Evolutionary conservation across 2,888 invertebrate genomes (phyloP).

Genomic region (Plagiodera versicolora): DNA sequence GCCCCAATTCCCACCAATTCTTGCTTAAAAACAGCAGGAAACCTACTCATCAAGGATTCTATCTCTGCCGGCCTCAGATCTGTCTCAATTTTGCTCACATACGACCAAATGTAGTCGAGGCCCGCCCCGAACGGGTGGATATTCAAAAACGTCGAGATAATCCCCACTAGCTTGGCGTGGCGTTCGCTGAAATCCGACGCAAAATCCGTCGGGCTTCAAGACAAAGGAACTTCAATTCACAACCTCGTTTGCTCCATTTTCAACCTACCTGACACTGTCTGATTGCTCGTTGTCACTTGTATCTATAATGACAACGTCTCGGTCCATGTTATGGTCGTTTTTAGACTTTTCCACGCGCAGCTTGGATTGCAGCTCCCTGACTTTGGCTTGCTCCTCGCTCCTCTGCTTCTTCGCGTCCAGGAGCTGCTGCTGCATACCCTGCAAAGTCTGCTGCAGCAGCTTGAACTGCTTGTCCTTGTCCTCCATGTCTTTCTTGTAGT

Average conservation of each 20-base stretch:
- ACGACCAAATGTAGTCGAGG: constrained; percentile 87
- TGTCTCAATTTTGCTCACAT: constrained; percentile 80
- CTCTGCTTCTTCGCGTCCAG: constrained; percentile 61
- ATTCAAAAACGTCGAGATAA: constrained; percentile 87
- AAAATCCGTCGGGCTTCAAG: too few relatives aligned
- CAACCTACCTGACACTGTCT: constrained; percentile 44
- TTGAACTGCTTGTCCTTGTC: constrained; percentile 85
- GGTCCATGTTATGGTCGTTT: constrained; percentile 43
- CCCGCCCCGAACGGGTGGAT: constrained; percentile 93
- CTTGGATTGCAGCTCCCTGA: constrained; percentile 57
- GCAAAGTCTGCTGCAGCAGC: constrained; percentile 66
- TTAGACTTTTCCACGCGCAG: constrained; percentile 30
- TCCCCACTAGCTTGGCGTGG: constrained; percentile 78
- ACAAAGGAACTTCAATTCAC: too few relatives aligned
- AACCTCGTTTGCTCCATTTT: too few relatives aligned
- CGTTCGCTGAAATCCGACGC: constrained; percentile 52
- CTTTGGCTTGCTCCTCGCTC: constrained; percentile 59
- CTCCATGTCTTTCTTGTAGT: constrained; percentile 76
- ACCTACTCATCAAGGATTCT: constrained; percentile 75
- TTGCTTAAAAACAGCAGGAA: constrained; percentile 79
- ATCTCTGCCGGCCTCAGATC: constrained; percentile 73
- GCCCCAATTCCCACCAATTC: constrained; percentile 81
- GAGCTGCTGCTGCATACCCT: constrained; percentile 65
- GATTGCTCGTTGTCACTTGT: constrained; percentile 52
- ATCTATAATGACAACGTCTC: constrained; percentile 57